Conservation (phyloP, 2,797 vertebrate genomes). For the Babyrousa celebensis region DNA sequence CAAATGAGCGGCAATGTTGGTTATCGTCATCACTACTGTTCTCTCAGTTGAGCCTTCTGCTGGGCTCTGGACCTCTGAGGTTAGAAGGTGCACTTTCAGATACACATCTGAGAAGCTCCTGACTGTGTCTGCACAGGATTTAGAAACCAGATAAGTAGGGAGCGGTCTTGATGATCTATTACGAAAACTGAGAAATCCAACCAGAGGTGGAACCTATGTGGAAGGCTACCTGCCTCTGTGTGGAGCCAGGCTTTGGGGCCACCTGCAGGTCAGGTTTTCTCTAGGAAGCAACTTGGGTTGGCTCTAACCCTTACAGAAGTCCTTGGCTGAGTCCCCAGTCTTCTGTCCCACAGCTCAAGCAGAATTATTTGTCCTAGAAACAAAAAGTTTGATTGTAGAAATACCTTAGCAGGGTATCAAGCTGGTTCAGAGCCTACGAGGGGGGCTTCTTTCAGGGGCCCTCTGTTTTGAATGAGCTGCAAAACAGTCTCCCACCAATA, state of each 20-base stretch:
- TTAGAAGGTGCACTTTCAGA: background rate
- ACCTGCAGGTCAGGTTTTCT: conserved; percentile 54
- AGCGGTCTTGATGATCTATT: background rate
- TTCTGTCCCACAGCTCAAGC: background rate
- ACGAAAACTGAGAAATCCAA: background rate
- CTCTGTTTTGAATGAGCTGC: background rate
- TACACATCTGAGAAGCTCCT: background rate
- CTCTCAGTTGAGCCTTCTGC: background rate
- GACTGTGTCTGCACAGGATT: background rate
- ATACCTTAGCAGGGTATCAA: background rate
- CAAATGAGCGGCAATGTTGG: background rate
- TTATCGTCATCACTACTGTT: background rate
- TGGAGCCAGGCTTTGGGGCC: background rate
- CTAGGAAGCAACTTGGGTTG: background rate
- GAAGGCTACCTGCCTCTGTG: background rate
- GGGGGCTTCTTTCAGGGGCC: background rate
- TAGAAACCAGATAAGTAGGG: background rate
- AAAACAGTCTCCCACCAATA: background rate
- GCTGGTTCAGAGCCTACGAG: background rate
- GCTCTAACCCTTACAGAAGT: background rate
- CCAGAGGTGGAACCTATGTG: background rate
- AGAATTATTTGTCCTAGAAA: background rate
- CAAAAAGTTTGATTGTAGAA: background rate
- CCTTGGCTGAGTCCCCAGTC: background rate
- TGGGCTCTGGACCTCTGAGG: background rate